A percentile compares a stretch with the other conserved stretches of the same genome.
These are phyloP conservation scores for Pachycephala philippinensis DNA, from an alignment of 2,113 vertebrate species.

Conservation along the genomic window DNA sequence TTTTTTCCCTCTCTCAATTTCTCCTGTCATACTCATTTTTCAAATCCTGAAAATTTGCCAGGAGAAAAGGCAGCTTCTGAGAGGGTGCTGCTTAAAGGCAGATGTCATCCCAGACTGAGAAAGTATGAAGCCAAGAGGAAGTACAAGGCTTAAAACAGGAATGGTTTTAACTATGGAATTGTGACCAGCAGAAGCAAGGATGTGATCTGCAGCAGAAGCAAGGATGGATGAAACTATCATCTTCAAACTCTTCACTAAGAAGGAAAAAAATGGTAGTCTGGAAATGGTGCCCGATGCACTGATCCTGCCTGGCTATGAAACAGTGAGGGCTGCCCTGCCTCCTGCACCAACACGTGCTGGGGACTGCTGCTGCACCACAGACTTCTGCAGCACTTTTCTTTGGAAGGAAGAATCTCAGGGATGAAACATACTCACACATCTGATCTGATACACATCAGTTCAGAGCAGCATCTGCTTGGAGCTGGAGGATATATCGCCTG, in stretches of 20 bases:
- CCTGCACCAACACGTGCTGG: background rate
- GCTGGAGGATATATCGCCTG: background rate
- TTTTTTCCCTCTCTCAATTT: background rate
- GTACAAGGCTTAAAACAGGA: background rate
- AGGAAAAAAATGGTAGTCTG: background rate
- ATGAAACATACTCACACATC: slow-evolving; percentile 24
- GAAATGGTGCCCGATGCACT: background rate
- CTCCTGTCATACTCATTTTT: background rate
- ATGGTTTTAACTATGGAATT: background rate
- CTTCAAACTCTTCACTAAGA: background rate
- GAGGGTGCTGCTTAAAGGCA: slow-evolving; percentile 18
- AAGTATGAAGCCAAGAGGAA: slow-evolving; percentile 26
- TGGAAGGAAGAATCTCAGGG: background rate
- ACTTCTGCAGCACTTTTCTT: background rate
- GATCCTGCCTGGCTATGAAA: background rate
- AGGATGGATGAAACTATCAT: background rate
- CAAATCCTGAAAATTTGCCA: background rate
- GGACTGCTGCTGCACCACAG: background rate
- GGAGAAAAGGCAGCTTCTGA: slow-evolving; percentile 19
- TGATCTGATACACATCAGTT: background rate
- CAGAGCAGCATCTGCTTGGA: background rate
- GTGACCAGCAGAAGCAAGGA: background rate
- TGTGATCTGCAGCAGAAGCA: background rate
- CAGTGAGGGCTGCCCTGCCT: background rate
- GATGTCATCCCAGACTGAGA: slow-evolving; percentile 42